Percentiles rank a stretch among this genome's conserved stretches.
These are phyloP conservation scores for Brachionus koreanus DNA, from an alignment of 1,140 invertebrate genomes.

Conservation along the genomic window DNA sequence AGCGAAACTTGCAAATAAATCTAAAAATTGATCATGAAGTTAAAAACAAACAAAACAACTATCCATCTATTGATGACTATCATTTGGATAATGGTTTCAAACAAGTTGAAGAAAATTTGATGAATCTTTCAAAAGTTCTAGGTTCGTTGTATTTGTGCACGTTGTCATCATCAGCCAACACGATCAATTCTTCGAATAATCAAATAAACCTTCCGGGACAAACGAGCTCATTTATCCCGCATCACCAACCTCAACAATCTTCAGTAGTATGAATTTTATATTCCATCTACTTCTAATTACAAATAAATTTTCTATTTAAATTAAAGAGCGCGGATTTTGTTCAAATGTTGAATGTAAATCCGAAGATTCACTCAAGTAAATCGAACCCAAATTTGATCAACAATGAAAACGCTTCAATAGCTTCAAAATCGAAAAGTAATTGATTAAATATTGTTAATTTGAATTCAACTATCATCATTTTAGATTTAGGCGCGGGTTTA, in stretches of 20 bases:
- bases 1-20: constrained; percentile 12
- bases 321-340: constrained; percentile 32
- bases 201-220: neutral
- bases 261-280: neutral
- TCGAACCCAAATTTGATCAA: constrained; percentile 42
- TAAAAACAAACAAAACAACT: constrained; percentile 20
- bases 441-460: neutral
- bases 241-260: neutral
- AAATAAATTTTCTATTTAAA: neutral
- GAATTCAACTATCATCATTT: neutral
- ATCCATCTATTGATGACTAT: neutral
- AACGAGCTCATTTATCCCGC: neutral
- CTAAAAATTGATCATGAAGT: constrained; percentile 40
- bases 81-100: constrained; percentile 18
- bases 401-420: neutral
- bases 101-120: constrained; percentile 34
- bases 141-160: constrained; percentile 21
- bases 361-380: constrained; percentile 39
- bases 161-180: neutral
- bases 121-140: constrained; percentile 37
- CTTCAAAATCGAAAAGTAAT: neutral
- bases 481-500: neutral
- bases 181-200: neutral
- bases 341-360: neutral
- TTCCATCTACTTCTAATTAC: neutral